Percentiles rank a stretch among this genome's conserved stretches.
Evolutionary conservation across 2,113 vertebrate genomes (phyloP).

Genomic region (Elaphurus davidianus): DNA sequence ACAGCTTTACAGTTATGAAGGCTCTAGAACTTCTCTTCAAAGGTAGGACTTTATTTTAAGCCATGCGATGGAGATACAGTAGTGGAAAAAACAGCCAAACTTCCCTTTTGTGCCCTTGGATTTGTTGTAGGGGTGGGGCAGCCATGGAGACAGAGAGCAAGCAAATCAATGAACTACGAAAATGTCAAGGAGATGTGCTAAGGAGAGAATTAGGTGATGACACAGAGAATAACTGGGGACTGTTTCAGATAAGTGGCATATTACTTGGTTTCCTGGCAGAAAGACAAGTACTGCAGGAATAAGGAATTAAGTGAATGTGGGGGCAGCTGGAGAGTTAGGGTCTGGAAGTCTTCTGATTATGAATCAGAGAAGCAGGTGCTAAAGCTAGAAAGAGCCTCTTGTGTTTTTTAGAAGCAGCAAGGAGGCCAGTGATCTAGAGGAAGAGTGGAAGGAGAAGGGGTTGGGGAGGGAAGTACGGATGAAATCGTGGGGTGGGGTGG

Average conservation of each 20-base stretch:
- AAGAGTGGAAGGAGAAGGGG: not conserved
- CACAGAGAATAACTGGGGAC: not conserved
- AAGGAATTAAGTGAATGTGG: not conserved
- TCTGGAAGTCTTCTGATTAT: not conserved
- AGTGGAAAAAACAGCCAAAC: not conserved
- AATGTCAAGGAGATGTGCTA: not conserved
- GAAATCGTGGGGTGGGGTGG: rapidly evolving
- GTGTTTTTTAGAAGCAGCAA: not conserved
- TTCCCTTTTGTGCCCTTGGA: not conserved
- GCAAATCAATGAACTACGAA: not conserved
- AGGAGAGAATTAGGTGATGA: not conserved
- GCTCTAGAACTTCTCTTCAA: not conserved
- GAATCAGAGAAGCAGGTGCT: not conserved
- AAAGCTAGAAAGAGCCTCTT: not conserved
- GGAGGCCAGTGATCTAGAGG: not conserved
- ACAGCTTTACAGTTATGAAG: not conserved
- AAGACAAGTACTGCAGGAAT: not conserved
- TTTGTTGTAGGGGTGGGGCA: not conserved
- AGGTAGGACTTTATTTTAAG: not conserved
- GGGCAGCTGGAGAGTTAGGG: not conserved
- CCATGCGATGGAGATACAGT: not conserved
- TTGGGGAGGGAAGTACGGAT: not conserved
- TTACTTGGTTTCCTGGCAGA: not conserved
- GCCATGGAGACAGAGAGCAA: not conserved
- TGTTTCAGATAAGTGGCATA: not conserved